Evolutionary conservation across 2,888 invertebrate species (phyloP).

Genomic region (Megalurothrips usitatus): DNA sequence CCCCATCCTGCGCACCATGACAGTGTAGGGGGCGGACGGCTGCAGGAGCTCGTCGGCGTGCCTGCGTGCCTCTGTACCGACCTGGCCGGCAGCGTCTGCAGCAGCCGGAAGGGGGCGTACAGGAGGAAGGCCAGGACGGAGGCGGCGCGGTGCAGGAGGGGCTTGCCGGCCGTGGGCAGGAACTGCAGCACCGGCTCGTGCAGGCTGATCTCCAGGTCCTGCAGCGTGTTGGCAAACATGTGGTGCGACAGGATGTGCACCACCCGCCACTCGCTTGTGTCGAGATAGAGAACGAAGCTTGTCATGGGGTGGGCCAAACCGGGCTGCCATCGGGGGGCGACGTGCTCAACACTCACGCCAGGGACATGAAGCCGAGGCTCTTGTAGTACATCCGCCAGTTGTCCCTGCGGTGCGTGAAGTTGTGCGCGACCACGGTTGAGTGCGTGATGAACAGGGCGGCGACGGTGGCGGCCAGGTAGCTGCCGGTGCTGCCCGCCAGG

Average conservation of each 20-base stretch:
- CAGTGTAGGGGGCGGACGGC: too few species aligned
- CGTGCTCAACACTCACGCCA: slow-evolving; percentile 48
- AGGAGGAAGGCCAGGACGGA: slow-evolving; percentile 45
- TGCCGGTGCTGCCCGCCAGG: slow-evolving; percentile 37
- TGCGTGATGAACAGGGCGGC: slow-evolving; percentile 57
- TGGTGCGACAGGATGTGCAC: slow-evolving; percentile 76
- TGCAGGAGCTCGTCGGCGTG: too few species aligned
- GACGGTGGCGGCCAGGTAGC: slow-evolving; percentile 45
- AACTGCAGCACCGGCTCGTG: slow-evolving; percentile 64
- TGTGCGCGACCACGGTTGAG: slow-evolving; percentile 62
- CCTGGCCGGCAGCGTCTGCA: too few species aligned
- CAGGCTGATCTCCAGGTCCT: slow-evolving; percentile 66
- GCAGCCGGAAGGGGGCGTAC: slow-evolving; percentile 40
- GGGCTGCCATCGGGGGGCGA: too few species aligned
- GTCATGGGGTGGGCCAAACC: too few species aligned
- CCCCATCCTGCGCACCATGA: too few species aligned
- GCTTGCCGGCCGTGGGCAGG: slow-evolving; percentile 56
- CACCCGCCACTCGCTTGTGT: slow-evolving; percentile 62
- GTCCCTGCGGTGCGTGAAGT: slow-evolving; percentile 70
- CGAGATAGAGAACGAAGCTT: background rate
- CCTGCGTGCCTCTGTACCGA: too few species aligned
- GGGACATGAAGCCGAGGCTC: slow-evolving; percentile 63
- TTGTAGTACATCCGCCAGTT: slow-evolving; percentile 76
- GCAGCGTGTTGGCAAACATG: slow-evolving; percentile 68
- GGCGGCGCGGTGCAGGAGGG: slow-evolving; percentile 41